A percentile compares a stretch with the other conserved stretches of the same genome.
These are phyloP conservation scores for Catocala sponsa DNA, from an alignment of 2,888 invertebrate genomes.

Conservation along the genomic window DNA sequence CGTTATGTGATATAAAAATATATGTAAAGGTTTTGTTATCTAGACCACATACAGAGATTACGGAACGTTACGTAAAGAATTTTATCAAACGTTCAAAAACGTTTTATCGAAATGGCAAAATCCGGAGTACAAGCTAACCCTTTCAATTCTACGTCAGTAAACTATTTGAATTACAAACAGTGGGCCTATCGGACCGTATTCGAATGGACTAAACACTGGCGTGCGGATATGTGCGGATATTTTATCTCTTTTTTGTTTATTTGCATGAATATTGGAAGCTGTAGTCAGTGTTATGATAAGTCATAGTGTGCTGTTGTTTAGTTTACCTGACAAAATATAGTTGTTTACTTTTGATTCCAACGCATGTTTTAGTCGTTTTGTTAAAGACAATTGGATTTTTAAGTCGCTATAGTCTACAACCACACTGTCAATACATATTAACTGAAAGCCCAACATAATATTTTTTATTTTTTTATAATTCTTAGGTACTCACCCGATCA, in stretches of 20 bases:
- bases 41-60: not conserved
- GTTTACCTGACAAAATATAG: not conserved
- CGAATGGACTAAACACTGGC: slow-evolving; percentile 11
- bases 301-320: not conserved
- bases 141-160: slow-evolving; percentile 16
- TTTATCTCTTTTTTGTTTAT: slow-evolving; percentile 11
- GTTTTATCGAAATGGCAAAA: slow-evolving; percentile 4
- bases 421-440: no score
- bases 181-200: slow-evolving; percentile 15
- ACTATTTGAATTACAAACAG: slow-evolving; percentile 18
- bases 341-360: no score
- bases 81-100: not conserved
- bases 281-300: not conserved
- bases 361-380: no score
- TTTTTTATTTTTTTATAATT: no score
- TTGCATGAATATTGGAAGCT: slow-evolving; percentile 6
- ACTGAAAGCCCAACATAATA: no score
- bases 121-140: slow-evolving; percentile 8
- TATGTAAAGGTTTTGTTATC: no score
- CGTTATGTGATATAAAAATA: no score
- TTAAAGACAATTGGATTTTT: no score
- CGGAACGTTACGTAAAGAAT: not conserved
- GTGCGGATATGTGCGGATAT: slow-evolving; percentile 12
- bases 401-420: no score
- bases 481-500: no score